Conservation (phyloP, 37 sponge, comb jelly and placozoan species). For the Hexactinellida sp. region DNA sequence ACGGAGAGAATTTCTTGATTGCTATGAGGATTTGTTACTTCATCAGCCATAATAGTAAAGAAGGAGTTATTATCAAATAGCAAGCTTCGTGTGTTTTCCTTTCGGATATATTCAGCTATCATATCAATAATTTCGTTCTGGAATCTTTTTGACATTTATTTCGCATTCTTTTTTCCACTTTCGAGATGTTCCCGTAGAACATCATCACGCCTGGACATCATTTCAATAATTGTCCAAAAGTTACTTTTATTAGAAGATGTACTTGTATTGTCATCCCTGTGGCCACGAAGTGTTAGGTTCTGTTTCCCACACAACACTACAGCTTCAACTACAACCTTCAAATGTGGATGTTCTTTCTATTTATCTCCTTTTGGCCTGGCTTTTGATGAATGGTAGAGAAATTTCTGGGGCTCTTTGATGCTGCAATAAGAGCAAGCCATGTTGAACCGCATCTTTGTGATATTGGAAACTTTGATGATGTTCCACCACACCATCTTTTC, state of each 20-base stretch:
- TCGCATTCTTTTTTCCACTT: background rate
- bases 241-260: slow-evolving; percentile 5
- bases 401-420: background rate
- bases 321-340: background rate
- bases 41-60: slow-evolving; percentile 28
- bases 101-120: background rate
- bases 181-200: background rate
- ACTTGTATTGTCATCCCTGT: background rate
- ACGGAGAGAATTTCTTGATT: slow-evolving; percentile 32
- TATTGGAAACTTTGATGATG: background rate
- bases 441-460: background rate
- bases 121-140: background rate
- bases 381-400: background rate
- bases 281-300: background rate
- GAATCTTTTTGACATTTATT: background rate
- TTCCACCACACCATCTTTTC: background rate
- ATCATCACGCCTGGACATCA: slow-evolving; percentile 9
- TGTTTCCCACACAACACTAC: background rate
- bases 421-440: background rate
- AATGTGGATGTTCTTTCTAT: background rate
- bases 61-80: background rate
- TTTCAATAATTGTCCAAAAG: background rate
- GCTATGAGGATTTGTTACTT: slow-evolving; percentile 26
- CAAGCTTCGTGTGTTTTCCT: background rate
- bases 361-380: background rate